Conservation (phyloP, 2,113 vertebrate species). For the Microcebus jonahi region DNA sequence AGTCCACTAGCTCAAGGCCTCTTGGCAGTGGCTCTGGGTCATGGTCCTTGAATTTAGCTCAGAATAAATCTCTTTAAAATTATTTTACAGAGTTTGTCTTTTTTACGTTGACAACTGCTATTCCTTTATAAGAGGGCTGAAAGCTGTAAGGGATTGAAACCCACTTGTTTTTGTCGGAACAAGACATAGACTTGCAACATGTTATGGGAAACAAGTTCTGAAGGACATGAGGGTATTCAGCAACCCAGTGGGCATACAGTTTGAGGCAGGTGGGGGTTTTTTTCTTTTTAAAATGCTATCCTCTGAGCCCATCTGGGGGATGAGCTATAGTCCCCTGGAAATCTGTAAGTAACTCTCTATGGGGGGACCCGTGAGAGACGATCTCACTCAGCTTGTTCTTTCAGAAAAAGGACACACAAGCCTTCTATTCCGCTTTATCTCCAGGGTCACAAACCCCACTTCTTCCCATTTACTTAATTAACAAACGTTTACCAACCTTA, state of each 20-base stretch:
- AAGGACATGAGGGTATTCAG: not conserved
- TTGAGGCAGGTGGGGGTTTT: no score
- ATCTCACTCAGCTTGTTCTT: not conserved
- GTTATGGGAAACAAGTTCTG: not conserved
- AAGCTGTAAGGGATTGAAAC: not conserved
- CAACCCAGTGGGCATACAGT: not conserved
- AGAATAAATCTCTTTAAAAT: no score
- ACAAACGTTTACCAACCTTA: not conserved
- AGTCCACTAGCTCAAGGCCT: no score
- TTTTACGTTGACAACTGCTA: no score
- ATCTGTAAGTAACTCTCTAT: accelerated
- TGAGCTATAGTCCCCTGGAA: not conserved
- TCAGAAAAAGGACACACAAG: not conserved
- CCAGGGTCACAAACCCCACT: not conserved
- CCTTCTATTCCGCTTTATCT: not conserved
- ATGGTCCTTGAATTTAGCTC: no score
- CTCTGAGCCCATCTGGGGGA: not conserved
- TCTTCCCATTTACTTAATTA: not conserved
- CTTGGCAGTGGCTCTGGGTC: no score
- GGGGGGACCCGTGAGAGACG: not conserved
- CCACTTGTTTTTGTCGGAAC: not conserved
- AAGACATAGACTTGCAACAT: accelerated
- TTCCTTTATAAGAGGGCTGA: not conserved
- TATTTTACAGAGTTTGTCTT: no score
- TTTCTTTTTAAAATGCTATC: not conserved